Conservation (phyloP, 2,888 invertebrate species). For the Tiliacea aurago region DNA sequence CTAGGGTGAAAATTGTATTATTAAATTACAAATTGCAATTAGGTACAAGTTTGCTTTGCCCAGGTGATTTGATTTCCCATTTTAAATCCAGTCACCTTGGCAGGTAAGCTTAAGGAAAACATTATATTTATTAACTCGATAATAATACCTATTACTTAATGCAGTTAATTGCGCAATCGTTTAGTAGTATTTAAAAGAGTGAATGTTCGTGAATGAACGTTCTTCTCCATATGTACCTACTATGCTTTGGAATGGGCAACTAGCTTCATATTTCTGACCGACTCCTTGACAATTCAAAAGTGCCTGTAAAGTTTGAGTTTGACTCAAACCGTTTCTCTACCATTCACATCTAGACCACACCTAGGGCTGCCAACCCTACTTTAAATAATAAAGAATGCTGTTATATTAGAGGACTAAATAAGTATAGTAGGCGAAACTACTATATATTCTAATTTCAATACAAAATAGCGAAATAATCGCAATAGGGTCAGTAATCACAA, state of each 20-base stretch:
- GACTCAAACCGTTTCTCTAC: too few relatives aligned
- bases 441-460: too few relatives aligned
- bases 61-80: too few relatives aligned
- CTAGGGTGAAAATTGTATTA: not conserved
- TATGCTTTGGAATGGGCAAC: not conserved
- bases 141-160: not conserved
- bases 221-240: not conserved
- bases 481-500: too few relatives aligned
- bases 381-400: too few relatives aligned
- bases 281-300: not conserved
- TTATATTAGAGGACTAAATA: too few relatives aligned
- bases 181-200: not conserved
- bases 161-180: not conserved
- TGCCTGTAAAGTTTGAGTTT: not conserved
- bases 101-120: not conserved
- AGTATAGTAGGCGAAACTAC: too few relatives aligned
- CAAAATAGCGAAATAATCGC: too few relatives aligned
- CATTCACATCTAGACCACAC: too few relatives aligned
- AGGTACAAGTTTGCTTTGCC: not conserved
- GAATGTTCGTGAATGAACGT: too few relatives aligned
- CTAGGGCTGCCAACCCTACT: too few relatives aligned
- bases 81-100: not conserved
- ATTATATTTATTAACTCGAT: not conserved
- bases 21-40: constrained; percentile 6
- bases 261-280: not conserved